Conservation (phyloP, 2,797 vertebrate genomes). For the Buceros bicornis region DNA sequence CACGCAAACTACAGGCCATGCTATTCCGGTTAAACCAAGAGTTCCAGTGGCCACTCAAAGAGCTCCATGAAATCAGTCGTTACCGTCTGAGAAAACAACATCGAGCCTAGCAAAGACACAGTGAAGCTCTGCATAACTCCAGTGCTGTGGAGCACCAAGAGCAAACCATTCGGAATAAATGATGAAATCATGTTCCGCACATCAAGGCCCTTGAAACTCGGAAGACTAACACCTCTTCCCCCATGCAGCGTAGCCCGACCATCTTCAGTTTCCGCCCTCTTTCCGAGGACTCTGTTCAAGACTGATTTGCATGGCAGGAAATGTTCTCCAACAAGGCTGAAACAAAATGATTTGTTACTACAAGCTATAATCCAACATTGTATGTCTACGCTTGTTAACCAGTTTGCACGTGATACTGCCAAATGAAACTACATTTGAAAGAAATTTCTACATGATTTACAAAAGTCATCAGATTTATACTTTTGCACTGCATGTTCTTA, state of each 20-base stretch:
- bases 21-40: neutral
- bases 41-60: neutral
- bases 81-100: neutral
- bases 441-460: neutral
- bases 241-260: neutral
- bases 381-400: neutral
- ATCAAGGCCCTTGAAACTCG: neutral
- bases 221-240: neutral
- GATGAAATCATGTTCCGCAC: neutral
- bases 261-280: neutral
- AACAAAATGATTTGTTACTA: neutral
- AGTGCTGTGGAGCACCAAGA: neutral
- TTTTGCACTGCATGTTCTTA: neutral
- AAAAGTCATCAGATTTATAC: neutral
- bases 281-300: neutral
- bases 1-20: neutral
- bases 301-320: neutral
- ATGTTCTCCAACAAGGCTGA: neutral
- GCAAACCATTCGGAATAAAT: neutral
- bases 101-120: neutral
- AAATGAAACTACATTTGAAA: neutral
- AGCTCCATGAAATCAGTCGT: neutral
- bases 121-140: neutral
- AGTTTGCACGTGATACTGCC: neutral
- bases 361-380: neutral